phyloP scores from a whole-genome alignment of 2,888 invertebrate species.

The Macrophya annulata region DNA sequence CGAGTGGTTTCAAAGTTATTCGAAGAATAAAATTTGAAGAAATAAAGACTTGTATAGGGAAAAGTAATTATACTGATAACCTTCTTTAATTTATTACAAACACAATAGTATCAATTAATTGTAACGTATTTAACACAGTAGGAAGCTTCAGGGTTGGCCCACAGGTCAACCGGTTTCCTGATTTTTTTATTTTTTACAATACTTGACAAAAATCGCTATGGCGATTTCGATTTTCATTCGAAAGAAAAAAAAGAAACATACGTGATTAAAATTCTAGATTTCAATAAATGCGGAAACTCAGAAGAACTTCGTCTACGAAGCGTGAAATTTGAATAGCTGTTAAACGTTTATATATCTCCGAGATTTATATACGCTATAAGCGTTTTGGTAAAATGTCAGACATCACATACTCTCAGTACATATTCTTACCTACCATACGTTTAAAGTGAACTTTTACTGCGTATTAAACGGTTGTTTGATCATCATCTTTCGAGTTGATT shows the following conservation, averaged over 20 bases:
- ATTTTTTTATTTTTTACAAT: too few species aligned
- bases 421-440: background rate
- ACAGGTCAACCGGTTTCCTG: too few species aligned
- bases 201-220: too few species aligned
- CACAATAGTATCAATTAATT: too few species aligned
- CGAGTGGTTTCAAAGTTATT: too few species aligned
- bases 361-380: background rate
- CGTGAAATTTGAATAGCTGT: conserved; percentile 36
- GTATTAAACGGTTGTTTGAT: conserved; percentile 15
- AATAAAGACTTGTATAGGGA: too few species aligned
- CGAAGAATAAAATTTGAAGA: too few species aligned
- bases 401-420: background rate
- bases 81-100: too few species aligned
- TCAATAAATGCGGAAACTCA: background rate
- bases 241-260: background rate
- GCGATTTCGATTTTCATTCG: too few species aligned
- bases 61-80: too few species aligned
- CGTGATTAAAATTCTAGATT: background rate
- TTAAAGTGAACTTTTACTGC: conserved; percentile 17
- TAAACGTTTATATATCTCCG: background rate
- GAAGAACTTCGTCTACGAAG: background rate
- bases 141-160: too few species aligned
- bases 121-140: too few species aligned
- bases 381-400: conserved; percentile 30
- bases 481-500: background rate